Evolutionary conservation across 2,113 vertebrate species (phyloP), one percentile per base, ranked within the genome.

Genomic region (Zeus faber): DNA sequence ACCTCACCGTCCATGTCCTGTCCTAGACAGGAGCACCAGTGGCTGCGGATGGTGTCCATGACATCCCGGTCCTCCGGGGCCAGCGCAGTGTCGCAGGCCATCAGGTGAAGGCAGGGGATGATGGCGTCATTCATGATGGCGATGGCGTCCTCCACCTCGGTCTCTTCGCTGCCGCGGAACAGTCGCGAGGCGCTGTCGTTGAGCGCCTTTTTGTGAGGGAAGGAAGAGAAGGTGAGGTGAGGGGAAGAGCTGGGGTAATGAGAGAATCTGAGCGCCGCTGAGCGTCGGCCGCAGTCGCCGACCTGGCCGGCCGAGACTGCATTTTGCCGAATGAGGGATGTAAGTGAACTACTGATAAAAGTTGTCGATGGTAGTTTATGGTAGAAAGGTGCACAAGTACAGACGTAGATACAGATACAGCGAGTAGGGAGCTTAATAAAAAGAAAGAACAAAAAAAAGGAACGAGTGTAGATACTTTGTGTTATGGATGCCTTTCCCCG

Each of bases 61-160:
- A 92, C 88, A 4, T 92, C 91, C 58, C 93, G 72, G 80, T 99
- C 97, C 26, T 98, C 95, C 65, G 81, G 89, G 57, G 69, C 89
- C 85, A 85, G 89, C 67, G 29, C 74, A 52, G 0, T 80, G 0
- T 92, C 92, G 26, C 85, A 89, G 72, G 88, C 90, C 82, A 98
- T 94, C 21, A 99, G 91, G 72, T 98, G 95, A 82, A 99, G 93
- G 68, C 94, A 97, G 27, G 97, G 97, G 75, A 99, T 98, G 75
- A 99, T 88, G 33, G 87, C 67, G 21, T 98, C 95, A 0, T 97
- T 95, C 89, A 99, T 89, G 70, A 97, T 88, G 64, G 67, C 57
- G 6, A 95, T 52, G 4, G 90, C 91, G 57, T 98, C 94, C 1
- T 90, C 88, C 63, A 95, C 93, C 0, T 76, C 83, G 25, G 72